Conservation (phyloP, 2,113 vertebrate species). For the Myrmophylax atrothorax region DNA sequence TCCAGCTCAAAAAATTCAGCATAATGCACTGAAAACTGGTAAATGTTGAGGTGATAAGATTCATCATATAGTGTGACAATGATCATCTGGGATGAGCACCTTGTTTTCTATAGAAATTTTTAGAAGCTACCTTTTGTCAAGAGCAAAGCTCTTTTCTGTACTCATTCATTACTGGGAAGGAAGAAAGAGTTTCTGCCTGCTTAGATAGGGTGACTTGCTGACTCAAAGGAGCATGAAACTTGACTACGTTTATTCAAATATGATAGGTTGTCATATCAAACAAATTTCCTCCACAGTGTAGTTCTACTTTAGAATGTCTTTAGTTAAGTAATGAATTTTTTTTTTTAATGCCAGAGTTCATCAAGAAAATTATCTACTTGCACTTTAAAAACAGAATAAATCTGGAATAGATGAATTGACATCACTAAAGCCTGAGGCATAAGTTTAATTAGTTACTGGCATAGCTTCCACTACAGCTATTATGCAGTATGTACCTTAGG, state of each 20-base stretch:
- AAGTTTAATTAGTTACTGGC: conserved; percentile 51
- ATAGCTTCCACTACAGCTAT: neutral
- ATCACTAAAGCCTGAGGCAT: conserved; percentile 6
- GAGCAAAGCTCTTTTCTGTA: neutral
- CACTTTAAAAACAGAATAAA: conserved; percentile 10
- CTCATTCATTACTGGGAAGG: neutral
- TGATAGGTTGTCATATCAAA: neutral
- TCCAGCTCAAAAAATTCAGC: neutral
- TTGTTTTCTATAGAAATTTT: neutral
- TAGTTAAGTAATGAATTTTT: neutral
- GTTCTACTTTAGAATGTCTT: neutral
- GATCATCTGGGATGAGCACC: neutral
- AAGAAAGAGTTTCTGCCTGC: neutral
- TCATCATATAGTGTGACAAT: neutral
- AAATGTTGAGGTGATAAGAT: neutral
- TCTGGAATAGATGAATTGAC: conserved; percentile 15
- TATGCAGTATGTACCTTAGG: neutral
- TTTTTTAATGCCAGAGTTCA: neutral
- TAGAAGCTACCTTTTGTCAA: neutral
- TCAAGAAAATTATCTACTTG: neutral
- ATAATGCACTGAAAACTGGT: neutral
- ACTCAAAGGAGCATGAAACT: neutral
- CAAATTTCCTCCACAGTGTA: neutral
- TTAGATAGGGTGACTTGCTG: neutral
- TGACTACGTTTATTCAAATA: neutral